Conservation (phyloP, 2,888 invertebrate species). For the Fragum whitleyi region DNA sequence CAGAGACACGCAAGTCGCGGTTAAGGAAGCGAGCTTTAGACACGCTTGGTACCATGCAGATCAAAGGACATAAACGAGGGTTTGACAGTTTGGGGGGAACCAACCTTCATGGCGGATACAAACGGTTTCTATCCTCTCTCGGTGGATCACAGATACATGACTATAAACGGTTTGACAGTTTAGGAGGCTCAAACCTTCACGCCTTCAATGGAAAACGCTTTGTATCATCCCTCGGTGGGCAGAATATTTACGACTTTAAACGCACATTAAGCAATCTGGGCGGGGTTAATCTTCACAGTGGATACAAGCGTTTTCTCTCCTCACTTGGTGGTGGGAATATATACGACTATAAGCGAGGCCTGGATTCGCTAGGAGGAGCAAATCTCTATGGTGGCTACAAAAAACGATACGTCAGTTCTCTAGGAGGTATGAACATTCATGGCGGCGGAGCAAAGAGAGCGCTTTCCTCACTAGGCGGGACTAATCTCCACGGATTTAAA, state of each 20-base stretch:
- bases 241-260: conserved; percentile 39
- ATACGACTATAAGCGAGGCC: conserved; percentile 46
- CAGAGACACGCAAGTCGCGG: neutral
- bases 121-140: conserved; percentile 38
- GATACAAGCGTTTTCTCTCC: conserved; percentile 47
- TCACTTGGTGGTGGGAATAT: conserved; percentile 53
- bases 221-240: conserved; percentile 44
- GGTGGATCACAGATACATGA: conserved; percentile 50
- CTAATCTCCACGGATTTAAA: conserved; percentile 46
- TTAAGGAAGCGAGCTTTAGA: conserved; percentile 46
- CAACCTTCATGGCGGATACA: conserved; percentile 51
- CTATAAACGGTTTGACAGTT: conserved; percentile 50
- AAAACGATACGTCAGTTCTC: conserved; percentile 46
- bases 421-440: conserved; percentile 53
- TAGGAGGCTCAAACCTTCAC: conserved; percentile 55
- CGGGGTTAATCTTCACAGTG: conserved; percentile 40
- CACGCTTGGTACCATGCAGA: conserved; percentile 40
- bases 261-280: conserved; percentile 44
- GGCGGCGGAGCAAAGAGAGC: conserved; percentile 39
- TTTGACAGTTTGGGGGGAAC: conserved; percentile 49
- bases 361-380: conserved; percentile 36
- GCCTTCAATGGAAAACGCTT: conserved; percentile 37
- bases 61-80: conserved; percentile 47
- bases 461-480: conserved; percentile 50
- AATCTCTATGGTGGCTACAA: conserved; percentile 42